Percentiles rank a stretch among this genome's conserved stretches.
Evolutionary conservation across 2,888 invertebrate genomes (phyloP).

Genomic region (Holacanthella duospinosa): DNA sequence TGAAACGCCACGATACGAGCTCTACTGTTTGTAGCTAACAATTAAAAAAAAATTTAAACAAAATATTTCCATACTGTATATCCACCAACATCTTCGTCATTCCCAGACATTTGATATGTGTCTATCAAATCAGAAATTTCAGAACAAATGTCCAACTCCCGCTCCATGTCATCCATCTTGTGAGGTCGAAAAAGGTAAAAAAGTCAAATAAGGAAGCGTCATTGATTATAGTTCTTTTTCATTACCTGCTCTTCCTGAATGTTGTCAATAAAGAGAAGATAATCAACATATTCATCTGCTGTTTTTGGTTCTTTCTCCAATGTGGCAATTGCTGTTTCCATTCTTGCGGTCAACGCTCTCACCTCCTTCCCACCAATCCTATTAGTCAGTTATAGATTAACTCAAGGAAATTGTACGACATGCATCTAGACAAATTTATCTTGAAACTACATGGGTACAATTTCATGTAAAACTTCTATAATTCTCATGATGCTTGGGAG

Average conservation of each 20-base stretch:
- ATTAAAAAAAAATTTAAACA: no score
- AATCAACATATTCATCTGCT: slow-evolving; percentile 62
- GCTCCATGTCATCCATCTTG: slow-evolving; percentile 58
- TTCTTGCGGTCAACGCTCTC: slow-evolving; percentile 46
- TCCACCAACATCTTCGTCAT: slow-evolving; percentile 53
- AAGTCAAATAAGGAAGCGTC: background rate
- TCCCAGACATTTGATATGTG: slow-evolving; percentile 60
- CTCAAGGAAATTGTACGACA: background rate
- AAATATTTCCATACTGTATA: no score
- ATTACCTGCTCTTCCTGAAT: no score
- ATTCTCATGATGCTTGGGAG: slow-evolving; percentile 61
- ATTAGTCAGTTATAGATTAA: background rate
- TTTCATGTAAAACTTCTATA: slow-evolving; percentile 53
- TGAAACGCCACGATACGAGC: no score
- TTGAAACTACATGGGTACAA: slow-evolving; percentile 54
- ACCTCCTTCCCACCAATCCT: slow-evolving; percentile 13
- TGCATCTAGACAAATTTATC: background rate
- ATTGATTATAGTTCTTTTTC: no score
- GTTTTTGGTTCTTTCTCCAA: slow-evolving; percentile 56
- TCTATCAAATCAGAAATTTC: slow-evolving; percentile 76
- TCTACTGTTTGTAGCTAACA: no score
- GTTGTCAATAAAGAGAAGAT: slow-evolving; percentile 58
- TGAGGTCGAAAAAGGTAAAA: background rate
- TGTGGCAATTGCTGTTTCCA: slow-evolving; percentile 54
- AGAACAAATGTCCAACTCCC: slow-evolving; percentile 64